phyloP scores from a whole-genome alignment of 2,888 invertebrate species.

The Mythimna ferrago region DNA sequence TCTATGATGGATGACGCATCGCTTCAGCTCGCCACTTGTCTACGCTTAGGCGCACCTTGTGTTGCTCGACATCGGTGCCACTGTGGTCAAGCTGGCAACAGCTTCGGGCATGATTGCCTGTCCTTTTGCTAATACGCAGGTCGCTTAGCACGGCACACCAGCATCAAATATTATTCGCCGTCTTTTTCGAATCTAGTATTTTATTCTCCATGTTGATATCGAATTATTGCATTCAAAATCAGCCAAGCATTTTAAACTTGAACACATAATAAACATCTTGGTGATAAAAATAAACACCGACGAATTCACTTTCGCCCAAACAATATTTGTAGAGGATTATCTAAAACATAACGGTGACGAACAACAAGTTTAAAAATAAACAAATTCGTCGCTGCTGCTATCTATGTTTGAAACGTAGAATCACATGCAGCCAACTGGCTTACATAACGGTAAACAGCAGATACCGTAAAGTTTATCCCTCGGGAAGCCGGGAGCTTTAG shows the following conservation, averaged over 20 bases:
- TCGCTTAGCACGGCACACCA: too few species aligned
- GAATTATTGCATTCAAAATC: conserved; percentile 19
- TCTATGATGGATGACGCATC: too few species aligned
- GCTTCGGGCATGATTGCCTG: too few species aligned
- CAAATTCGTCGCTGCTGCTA: conserved; percentile 44
- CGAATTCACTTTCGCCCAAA: conserved; percentile 1
- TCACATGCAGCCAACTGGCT: neutral
- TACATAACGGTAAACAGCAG: neutral
- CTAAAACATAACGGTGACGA: conserved; percentile 16
- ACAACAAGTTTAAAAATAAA: conserved; percentile 29
- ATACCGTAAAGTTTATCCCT: conserved; percentile 19
- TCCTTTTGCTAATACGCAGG: too few species aligned
- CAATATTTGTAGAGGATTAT: conserved; percentile 15
- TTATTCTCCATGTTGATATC: neutral
- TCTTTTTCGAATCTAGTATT: neutral
- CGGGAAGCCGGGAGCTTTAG: conserved; percentile 41
- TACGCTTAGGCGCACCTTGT: too few species aligned
- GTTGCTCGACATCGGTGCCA: too few species aligned
- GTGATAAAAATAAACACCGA: conserved; percentile 19
- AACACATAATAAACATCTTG: neutral
- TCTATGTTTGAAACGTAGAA: conserved; percentile 41
- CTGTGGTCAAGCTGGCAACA: too few species aligned
- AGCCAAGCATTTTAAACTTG: neutral
- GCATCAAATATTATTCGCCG: neutral
- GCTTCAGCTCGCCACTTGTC: too few species aligned